Evolutionary conservation across 2,113 vertebrate genomes (phyloP).

Genomic region (Mastomys coucha): DNA sequence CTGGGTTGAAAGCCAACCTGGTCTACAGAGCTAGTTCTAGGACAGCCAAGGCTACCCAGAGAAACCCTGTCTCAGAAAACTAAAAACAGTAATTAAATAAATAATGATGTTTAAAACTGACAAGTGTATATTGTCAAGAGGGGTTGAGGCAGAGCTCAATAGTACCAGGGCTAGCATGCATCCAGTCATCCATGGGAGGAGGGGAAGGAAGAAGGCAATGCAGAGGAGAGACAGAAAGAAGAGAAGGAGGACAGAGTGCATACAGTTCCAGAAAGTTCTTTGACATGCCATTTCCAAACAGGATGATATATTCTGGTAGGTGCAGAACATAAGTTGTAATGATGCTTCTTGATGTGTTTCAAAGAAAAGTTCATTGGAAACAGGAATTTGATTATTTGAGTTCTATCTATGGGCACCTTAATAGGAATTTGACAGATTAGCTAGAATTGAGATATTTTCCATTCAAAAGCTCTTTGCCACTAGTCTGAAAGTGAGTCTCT

Average conservation of each 20-base stretch:
- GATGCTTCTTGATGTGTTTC: not conserved
- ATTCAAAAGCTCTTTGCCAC: not conserved
- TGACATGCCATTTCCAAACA: not conserved
- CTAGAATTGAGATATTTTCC: not conserved
- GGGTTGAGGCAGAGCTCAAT: not conserved
- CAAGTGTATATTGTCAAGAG: not conserved
- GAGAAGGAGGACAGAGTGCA: too few species aligned
- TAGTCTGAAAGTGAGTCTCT: not conserved
- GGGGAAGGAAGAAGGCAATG: not conserved
- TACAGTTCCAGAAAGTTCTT: not conserved
- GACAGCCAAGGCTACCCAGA: not conserved
- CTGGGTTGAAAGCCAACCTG: not conserved
- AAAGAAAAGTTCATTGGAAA: not conserved
- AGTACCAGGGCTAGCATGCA: not conserved
- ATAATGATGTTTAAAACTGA: not conserved
- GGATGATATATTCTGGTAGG: not conserved
- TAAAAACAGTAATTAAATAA: not conserved
- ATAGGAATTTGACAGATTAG: not conserved
- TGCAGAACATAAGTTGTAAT: not conserved
- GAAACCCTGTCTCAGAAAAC: not conserved
- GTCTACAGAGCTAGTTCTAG: not conserved
- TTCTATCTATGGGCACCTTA: not conserved
- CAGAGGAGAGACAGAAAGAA: not conserved
- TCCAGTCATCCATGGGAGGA: not conserved
- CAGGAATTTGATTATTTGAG: not conserved